Evolutionary conservation across 2,113 vertebrate species (phyloP), one percentile per base, ranked within the genome.

Genomic region (Barbus barbus): DNA sequence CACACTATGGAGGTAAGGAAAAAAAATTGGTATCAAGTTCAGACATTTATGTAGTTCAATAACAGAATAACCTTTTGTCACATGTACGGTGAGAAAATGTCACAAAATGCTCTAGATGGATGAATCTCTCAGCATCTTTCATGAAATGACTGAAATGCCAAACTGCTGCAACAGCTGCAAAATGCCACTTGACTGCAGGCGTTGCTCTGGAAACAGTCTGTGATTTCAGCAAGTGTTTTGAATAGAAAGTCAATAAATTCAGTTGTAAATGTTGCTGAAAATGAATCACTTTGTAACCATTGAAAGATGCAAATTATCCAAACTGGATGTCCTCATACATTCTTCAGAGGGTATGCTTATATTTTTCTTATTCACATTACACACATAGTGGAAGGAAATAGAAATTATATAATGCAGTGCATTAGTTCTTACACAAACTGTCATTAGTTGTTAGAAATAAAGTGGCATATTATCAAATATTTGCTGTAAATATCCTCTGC

Each of bases 1-100:
- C 97, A 99, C 86, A 99, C 98, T 0, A 99, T 99, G 98, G 98
- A 99, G 96, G 97, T 99, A 91, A 87, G 79, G 20, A 1, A 38
- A 24, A 28, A 31, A 3, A 41, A 41, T 8, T 58, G 2, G 18
- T 44, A 72, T 28, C 56, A 26, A 71, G 48, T 51, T 65, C 16
- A 26, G 3, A 26, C 20, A 22, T 53, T 69, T n/a, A 9, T 14
- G 3, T 48, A 22, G 9, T 22, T 33, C 2, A 48, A 6, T 22
- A 46, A 80, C 1, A 12, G 5, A 51, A 28, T 51, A 51, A 75
- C 36, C 36, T 28, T 63, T 24, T 9, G 28, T 16, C 38, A 61
- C 33, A n/a, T 16, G n/a, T 61, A 46, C 7, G 20, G 33, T 24
- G 53, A 60, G 53, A 78, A n/a, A 44, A 18, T 61, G 9, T 46